Percentiles rank a stretch among this genome's conserved stretches.
Evolutionary conservation across 2,113 vertebrate species (phyloP).

Genomic region (Fregetta grallaria): DNA sequence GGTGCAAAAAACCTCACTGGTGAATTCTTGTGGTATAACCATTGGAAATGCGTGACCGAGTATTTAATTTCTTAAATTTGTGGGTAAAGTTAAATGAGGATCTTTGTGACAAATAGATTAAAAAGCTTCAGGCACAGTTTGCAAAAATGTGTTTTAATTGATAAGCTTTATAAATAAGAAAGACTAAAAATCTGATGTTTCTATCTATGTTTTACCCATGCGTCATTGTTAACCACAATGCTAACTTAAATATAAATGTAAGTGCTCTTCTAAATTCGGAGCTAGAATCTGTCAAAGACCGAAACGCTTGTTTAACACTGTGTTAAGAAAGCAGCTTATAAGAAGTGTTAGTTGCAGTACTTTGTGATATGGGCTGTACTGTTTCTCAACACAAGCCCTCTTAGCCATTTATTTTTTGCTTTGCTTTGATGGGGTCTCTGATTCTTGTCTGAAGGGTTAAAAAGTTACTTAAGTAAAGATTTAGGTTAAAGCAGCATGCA

Average conservation of each 20-base stretch:
- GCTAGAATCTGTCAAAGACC: background rate
- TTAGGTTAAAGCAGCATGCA: background rate
- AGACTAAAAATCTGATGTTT: background rate
- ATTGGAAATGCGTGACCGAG: background rate
- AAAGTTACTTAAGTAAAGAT: background rate
- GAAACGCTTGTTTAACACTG: background rate
- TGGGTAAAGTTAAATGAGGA: background rate
- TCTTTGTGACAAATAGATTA: background rate
- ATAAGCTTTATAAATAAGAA: background rate
- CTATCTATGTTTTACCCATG: accelerated
- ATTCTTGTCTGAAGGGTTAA: background rate
- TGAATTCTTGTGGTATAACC: background rate
- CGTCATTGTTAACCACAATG: background rate
- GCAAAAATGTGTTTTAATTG: background rate
- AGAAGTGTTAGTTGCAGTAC: background rate
- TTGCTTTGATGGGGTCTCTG: background rate
- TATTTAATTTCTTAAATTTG: background rate
- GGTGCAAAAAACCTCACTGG: background rate
- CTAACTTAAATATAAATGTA: background rate
- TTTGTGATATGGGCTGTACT: background rate
- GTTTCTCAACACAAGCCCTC: background rate
- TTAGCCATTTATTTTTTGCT: background rate
- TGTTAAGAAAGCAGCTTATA: background rate
- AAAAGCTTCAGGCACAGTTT: background rate
- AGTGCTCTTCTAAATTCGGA: background rate